These are phyloP conservation scores for Hycleus cichorii DNA, from an alignment of 1,140 invertebrate species.

Conservation along the genomic window DNA sequence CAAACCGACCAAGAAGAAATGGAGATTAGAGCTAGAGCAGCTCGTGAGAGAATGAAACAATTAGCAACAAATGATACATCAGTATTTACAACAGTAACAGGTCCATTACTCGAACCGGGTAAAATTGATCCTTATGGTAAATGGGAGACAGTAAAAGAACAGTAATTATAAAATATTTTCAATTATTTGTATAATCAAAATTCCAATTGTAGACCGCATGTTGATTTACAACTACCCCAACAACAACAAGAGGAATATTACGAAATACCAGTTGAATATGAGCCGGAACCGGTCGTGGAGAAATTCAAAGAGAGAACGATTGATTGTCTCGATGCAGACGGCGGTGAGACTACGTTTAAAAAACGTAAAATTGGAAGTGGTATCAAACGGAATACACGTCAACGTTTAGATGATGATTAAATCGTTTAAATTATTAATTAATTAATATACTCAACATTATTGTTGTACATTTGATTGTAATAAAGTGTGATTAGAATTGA, in stretches of 20 bases:
- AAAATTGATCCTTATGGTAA: constrained; percentile 55
- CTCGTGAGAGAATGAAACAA: constrained; percentile 36
- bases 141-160: constrained; percentile 52
- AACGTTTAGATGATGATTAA: constrained; percentile 52
- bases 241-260: constrained; percentile 40
- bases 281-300: constrained; percentile 42
- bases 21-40: constrained; percentile 37
- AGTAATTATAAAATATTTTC: constrained; percentile 7
- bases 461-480: too few species aligned
- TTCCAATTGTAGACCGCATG: constrained; percentile 2
- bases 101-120: constrained; percentile 43
- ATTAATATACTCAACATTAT: neutral
- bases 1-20: constrained; percentile 42
- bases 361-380: constrained; percentile 53
- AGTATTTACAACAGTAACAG: constrained; percentile 30
- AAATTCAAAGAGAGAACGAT: constrained; percentile 61
- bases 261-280: constrained; percentile 37
- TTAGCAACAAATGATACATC: constrained; percentile 18
- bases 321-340: constrained; percentile 39
- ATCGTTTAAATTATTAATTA: neutral
- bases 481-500: too few species aligned
- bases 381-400: constrained; percentile 48
- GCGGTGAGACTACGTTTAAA: constrained; percentile 48
- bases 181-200: neutral
- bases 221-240: constrained; percentile 55